Evolutionary conservation across 1,140 invertebrate species (phyloP), one percentile per base, ranked within the genome.

Genomic region (Homalodisca vitripennis): DNA sequence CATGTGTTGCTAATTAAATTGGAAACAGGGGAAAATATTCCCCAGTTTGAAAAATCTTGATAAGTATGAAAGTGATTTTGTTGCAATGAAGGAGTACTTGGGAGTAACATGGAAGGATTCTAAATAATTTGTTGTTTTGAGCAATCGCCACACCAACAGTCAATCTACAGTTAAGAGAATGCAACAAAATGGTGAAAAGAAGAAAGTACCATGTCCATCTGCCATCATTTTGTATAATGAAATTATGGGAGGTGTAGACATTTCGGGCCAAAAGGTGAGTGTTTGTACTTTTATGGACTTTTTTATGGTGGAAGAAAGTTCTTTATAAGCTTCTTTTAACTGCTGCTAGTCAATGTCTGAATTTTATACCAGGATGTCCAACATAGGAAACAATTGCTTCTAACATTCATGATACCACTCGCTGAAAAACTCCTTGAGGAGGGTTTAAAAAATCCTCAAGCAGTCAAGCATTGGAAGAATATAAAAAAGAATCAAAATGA

Each of bases 241-340:
- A 51, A 65, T 68, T 22, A 75, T 74, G 74, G 71, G 74, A 57
- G 73, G 3, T 68, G 73, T n/a, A n/a, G 73, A 74, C 60, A 27
- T 74, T 26, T 69, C 73, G 24, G 71, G 74, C 51, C 74, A 74
- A 48, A 73, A 73, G 64, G 67, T 69, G 24, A 29, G 30, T 47
- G 53, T 71, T 24, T 75, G 73, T 71, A 75, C 64, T 68, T 66
- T 34, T 68, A 73, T 62, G 17, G 72, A 70, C 72, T 69, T 66
- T 75, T 3, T n/a, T 71, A 72, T 72, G 68, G 68, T 72, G 71
- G 71, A 69, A 72, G 62, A 74, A 72, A 72, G 70, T 74, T 26
- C 74, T 75, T 70, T 74, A 72, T n/a, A n/a, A n/a, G n/a, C n/a
- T n/a, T n/a, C 30, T 75, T 1, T 65, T 72, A 53, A 34, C 41